phyloP scores from a whole-genome alignment of 2,888 invertebrate genomes.

The Cryptocheilus praepositus region DNA sequence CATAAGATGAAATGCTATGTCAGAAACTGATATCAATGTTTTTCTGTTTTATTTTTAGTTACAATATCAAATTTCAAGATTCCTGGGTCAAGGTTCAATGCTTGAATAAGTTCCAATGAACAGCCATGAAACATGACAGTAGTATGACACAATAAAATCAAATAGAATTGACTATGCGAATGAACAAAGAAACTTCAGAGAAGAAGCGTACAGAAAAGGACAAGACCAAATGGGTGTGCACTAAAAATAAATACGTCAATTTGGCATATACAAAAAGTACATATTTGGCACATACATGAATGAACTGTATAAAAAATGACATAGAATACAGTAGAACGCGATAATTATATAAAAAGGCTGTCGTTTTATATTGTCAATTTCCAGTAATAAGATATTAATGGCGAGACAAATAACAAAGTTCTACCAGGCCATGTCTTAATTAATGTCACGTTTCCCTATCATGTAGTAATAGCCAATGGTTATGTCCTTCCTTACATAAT shows the following conservation, averaged over 20 bases:
- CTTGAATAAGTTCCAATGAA: conserved; percentile 48
- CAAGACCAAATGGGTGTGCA: background rate
- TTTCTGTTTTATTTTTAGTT: conserved; percentile 39
- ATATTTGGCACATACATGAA: too few relatives aligned
- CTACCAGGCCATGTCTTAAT: conserved; percentile 6
- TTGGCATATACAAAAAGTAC: background rate
- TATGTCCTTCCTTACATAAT: conserved; percentile 62
- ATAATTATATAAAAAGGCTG: too few relatives aligned
- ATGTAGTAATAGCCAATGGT: conserved; percentile 19
- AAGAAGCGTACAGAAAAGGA: background rate
- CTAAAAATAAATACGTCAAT: background rate
- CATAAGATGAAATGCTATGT: too few relatives aligned
- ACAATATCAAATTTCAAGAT: conserved; percentile 43
- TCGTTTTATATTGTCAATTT: too few relatives aligned
- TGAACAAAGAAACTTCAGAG: background rate
- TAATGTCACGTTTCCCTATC: conserved; percentile 18
- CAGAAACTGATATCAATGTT: background rate
- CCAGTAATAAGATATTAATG: too few relatives aligned
- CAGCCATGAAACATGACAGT: conserved; percentile 28
- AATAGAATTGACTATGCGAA: background rate
- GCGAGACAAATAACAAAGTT: background rate
- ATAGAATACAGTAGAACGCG: background rate
- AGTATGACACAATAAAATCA: conserved; percentile 14
- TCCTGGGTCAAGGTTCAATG: conserved; percentile 57
- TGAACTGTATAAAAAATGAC: background rate